phyloP scores from a whole-genome alignment of 1,140 invertebrate genomes.

The Sinella curviseta region DNA sequence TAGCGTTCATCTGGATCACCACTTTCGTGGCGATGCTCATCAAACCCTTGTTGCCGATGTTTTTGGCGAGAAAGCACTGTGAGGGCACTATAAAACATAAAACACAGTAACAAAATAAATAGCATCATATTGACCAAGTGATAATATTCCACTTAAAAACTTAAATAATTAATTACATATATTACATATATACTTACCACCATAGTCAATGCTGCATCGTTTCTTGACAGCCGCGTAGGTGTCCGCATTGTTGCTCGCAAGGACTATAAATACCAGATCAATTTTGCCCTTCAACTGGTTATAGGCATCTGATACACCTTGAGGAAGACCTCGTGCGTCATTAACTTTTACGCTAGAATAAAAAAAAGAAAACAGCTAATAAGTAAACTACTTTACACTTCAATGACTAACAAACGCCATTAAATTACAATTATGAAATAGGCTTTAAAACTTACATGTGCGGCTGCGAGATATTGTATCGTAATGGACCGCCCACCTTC shows the following conservation, averaged over 20 bases:
- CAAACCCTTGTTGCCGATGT: neutral
- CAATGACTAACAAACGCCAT: neutral
- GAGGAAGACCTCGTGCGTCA: neutral
- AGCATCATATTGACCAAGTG: no score
- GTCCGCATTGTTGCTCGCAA: conserved; percentile 77
- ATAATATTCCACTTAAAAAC: conserved; percentile 62
- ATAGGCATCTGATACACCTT: neutral
- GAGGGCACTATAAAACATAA: neutral
- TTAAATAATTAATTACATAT: neutral
- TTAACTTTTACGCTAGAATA: neutral
- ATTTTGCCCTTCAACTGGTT: conserved; percentile 50
- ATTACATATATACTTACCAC: conserved; percentile 33
- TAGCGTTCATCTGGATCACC: conserved; percentile 71
- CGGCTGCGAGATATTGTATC: conserved; percentile 32
- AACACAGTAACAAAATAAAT: no score
- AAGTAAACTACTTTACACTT: neutral
- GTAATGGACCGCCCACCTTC: conserved; percentile 30
- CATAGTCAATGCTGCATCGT: conserved; percentile 72
- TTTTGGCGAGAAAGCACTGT: conserved; percentile 4
- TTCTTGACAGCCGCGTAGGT: conserved; percentile 87
- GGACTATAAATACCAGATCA: conserved; percentile 76
- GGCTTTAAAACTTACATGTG: neutral
- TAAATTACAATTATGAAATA: neutral
- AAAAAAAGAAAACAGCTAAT: neutral
- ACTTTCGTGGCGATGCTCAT: neutral